Percentiles rank a stretch among this genome's conserved stretches.
phyloP scores from a whole-genome alignment of 2,888 invertebrate species.

The Ophion ellenae region DNA sequence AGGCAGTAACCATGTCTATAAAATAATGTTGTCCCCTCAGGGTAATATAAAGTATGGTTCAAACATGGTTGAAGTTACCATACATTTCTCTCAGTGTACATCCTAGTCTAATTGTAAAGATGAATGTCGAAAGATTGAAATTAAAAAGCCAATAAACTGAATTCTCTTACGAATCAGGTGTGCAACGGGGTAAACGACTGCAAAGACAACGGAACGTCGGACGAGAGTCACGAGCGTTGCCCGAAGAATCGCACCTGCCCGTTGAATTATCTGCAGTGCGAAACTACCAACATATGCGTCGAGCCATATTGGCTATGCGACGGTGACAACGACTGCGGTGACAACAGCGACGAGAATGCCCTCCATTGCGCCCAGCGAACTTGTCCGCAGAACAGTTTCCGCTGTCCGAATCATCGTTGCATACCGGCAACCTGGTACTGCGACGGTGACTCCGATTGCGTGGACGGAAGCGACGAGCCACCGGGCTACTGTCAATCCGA shows the following conservation, averaged over 20 bases:
- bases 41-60: no score
- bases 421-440: constrained; percentile 99
- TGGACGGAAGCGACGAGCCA: constrained; percentile 95
- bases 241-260: constrained; percentile 95
- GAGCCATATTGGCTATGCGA: constrained; percentile 99
- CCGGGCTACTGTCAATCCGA: constrained; percentile 97
- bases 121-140: background rate
- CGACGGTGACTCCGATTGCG: constrained; percentile 97
- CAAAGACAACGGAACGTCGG: constrained; percentile 95
- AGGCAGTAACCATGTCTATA: no score
- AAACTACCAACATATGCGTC: constrained; percentile 97
- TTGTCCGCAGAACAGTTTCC: constrained; percentile 96
- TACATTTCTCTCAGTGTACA: no score
- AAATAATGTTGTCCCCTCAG: no score
- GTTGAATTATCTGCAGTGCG: constrained; percentile 94
- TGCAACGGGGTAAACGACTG: constrained; percentile 96
- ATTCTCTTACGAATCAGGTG: constrained; percentile 17
- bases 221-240: constrained; percentile 95
- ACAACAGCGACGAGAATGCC: constrained; percentile 96
- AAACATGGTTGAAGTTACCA: no score
- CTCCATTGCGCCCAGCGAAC: constrained; percentile 94
- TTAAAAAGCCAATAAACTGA: no score
- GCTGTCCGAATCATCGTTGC: constrained; percentile 96
- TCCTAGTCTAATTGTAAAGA: no score
- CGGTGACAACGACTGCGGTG: constrained; percentile 98